Evolutionary conservation across 2,888 invertebrate genomes (phyloP).

Genomic region (Meliscaeva auricollis): DNA sequence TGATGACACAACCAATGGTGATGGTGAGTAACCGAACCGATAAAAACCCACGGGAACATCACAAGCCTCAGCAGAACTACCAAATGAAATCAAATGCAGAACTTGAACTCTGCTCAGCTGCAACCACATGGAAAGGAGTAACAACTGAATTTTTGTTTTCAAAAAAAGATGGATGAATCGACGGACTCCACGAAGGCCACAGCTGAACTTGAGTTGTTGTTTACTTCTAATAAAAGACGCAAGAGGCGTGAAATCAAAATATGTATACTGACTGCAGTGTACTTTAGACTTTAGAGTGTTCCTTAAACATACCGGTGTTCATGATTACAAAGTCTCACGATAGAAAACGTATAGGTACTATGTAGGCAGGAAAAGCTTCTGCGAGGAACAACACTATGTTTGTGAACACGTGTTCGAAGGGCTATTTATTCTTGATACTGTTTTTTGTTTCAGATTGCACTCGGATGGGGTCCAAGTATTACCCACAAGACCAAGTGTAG

Average conservation of each 20-base stretch:
- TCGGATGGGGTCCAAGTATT: too few species aligned
- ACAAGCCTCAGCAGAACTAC: conserved; percentile 12
- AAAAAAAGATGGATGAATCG: conserved; percentile 60
- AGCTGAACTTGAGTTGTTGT: conserved; percentile 54
- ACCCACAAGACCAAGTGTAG: too few species aligned
- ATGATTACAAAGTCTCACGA: conserved; percentile 40
- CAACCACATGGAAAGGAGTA: conserved; percentile 29
- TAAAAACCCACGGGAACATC: conserved; percentile 46
- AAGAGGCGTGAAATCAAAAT: conserved; percentile 26
- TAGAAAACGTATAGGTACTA: conserved; percentile 46
- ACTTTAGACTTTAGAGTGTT: too few species aligned
- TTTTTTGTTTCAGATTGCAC: too few species aligned
- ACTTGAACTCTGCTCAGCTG: conserved; percentile 71
- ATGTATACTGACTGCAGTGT: conserved; percentile 28
- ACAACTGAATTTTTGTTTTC: conserved; percentile 52
- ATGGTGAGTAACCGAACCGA: neutral
- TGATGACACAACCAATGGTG: too few species aligned
- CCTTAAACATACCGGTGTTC: conserved; percentile 59
- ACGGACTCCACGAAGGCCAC: conserved; percentile 44
- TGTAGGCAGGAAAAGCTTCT: neutral
- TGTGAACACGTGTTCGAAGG: conserved; percentile 65
- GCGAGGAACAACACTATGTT: conserved; percentile 48
- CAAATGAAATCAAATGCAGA: conserved; percentile 48
- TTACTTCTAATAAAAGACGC: neutral
- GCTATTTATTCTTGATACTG: conserved; percentile 21